phyloP scores from a whole-genome alignment of 2,113 vertebrate genomes.

The Dicrurus megarhynchus region DNA sequence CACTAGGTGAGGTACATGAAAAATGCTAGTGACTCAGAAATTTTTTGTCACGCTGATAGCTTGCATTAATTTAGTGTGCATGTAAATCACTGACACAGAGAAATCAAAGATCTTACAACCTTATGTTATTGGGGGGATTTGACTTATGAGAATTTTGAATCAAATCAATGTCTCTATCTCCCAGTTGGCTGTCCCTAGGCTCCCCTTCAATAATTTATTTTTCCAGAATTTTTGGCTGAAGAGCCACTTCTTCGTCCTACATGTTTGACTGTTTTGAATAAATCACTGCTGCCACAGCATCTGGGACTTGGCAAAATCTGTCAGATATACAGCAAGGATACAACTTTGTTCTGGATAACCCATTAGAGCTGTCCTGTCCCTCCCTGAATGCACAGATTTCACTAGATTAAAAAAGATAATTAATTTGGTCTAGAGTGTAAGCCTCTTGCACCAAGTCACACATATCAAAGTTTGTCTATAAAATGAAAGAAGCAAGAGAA shows the following conservation, averaged over 20 bases:
- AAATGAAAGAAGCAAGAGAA: background rate
- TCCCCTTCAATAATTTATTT: background rate
- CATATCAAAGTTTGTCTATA: background rate
- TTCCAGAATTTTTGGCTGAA: background rate
- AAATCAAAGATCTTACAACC: background rate
- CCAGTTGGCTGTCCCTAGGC: background rate
- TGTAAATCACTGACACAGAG: background rate
- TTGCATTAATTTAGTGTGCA: background rate
- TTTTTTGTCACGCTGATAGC: background rate
- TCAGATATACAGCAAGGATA: background rate
- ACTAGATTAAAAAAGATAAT: background rate
- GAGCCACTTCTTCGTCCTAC: background rate
- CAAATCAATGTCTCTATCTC: background rate
- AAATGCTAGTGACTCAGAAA: background rate
- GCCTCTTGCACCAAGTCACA: background rate
- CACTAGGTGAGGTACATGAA: background rate
- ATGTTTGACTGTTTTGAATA: background rate
- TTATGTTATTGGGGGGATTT: background rate
- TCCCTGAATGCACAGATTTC: background rate
- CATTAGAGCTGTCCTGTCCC: background rate
- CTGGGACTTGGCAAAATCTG: background rate
- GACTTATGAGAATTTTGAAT: background rate
- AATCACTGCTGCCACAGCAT: background rate
- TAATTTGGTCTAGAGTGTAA: background rate
- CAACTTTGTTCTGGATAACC: background rate